Evolutionary conservation across 1,140 invertebrate species (phyloP).

Genomic region (Heliconius eleuchia): DNA sequence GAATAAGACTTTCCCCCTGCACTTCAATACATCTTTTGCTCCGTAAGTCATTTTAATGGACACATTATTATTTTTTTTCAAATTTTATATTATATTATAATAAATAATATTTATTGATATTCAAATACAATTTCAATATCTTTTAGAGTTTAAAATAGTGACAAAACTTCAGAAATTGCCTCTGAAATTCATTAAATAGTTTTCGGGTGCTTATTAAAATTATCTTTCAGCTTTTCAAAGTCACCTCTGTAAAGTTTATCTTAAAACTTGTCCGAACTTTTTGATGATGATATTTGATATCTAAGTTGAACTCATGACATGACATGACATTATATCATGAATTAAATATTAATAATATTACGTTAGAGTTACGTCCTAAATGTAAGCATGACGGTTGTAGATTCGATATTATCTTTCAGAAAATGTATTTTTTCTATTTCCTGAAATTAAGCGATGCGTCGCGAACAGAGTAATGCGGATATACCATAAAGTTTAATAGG

Average conservation of each 20-base stretch:
- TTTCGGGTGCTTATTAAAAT: not conserved
- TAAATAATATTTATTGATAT: no score
- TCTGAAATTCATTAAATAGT: not conserved
- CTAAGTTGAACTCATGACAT: not conserved
- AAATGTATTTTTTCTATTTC: no score
- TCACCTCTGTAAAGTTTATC: not conserved
- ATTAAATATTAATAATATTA: not conserved
- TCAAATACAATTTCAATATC: not conserved
- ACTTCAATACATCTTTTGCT: no score
- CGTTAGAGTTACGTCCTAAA: not conserved
- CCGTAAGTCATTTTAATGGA: no score
- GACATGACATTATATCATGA: not conserved
- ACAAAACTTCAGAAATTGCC: not conserved
- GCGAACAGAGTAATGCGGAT: no score
- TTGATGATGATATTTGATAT: not conserved
- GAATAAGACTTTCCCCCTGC: no score
- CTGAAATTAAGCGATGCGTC: no score
- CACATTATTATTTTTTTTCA: no score
- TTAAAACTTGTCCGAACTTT: not conserved
- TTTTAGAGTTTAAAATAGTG: not conserved
- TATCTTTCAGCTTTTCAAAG: not conserved
- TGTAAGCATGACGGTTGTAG: not conserved
- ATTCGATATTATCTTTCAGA: no score
- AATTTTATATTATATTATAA: no score
- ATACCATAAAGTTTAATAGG: no score